These are phyloP conservation scores for Alouatta palliata DNA, from an alignment of 2,113 vertebrate species.

Conservation along the genomic window DNA sequence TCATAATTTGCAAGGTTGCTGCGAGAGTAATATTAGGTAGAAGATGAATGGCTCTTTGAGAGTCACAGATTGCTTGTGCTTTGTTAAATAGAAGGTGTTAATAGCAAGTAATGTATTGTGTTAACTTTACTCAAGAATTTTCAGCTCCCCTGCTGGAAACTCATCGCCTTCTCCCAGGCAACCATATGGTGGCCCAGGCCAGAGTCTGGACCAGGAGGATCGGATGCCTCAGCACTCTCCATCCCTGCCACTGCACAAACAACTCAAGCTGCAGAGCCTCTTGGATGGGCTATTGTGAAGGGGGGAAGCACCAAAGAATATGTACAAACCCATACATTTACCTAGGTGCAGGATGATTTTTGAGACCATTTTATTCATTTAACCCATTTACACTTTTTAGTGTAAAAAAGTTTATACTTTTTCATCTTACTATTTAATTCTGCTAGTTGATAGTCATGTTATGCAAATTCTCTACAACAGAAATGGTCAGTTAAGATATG, in stretches of 20 bases:
- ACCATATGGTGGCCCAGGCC: background rate
- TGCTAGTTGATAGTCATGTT: background rate
- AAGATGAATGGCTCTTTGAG: background rate
- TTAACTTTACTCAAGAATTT: background rate
- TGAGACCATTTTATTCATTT: background rate
- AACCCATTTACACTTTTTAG: too few relatives aligned
- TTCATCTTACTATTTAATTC: background rate
- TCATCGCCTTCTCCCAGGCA: background rate
- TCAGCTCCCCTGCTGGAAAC: background rate
- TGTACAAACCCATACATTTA: background rate
- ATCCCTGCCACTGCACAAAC: fast-evolving
- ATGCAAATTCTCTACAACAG: too few relatives aligned
- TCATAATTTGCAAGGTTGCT: background rate
- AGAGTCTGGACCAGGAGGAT: too few relatives aligned
- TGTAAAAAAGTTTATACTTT: background rate
- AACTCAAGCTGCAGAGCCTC: background rate
- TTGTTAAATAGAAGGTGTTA: background rate
- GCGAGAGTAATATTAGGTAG: background rate
- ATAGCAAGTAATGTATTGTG: background rate
- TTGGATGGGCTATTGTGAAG: background rate
- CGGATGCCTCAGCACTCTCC: background rate
- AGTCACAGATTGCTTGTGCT: background rate
- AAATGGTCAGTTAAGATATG: background rate
- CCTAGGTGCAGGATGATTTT: background rate
- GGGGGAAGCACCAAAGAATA: background rate